Evolutionary conservation across 2,113 vertebrate genomes (phyloP).

Genomic region (Megaptera novaeangliae): DNA sequence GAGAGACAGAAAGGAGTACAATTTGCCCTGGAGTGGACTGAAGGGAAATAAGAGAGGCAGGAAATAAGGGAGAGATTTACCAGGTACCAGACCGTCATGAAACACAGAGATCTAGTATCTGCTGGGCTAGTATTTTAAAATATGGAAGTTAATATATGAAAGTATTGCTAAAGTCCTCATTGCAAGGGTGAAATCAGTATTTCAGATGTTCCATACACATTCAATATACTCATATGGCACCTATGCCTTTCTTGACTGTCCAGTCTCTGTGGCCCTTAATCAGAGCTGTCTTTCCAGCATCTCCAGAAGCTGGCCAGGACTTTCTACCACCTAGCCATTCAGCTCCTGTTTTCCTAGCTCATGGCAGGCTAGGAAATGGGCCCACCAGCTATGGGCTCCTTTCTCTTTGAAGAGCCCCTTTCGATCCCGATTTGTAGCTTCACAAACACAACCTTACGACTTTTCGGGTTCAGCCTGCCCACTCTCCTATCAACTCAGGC

Average conservation of each 20-base stretch:
- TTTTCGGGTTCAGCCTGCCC: background rate
- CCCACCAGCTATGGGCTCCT: background rate
- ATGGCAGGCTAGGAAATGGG: no score
- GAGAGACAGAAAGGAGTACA: background rate
- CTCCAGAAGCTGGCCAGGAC: background rate
- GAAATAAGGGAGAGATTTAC: background rate
- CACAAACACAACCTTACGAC: background rate
- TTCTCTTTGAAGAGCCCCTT: background rate
- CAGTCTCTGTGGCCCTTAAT: background rate
- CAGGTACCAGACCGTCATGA: background rate
- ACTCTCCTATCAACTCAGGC: background rate
- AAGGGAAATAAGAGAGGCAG: background rate
- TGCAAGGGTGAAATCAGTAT: background rate
- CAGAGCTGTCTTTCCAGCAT: background rate
- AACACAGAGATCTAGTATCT: background rate
- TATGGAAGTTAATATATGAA: background rate
- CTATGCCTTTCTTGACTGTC: background rate
- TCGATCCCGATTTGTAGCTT: background rate
- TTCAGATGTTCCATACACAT: background rate
- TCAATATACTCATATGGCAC: fast-evolving
- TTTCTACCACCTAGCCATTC: background rate
- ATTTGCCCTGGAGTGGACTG: background rate
- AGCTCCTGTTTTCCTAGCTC: background rate
- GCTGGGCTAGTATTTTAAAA: background rate
- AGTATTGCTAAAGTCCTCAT: background rate